Evolutionary conservation across 2,113 vertebrate genomes (phyloP), one percentile per base, ranked within the genome.

Genomic region (Cebidichthys violaceus): DNA sequence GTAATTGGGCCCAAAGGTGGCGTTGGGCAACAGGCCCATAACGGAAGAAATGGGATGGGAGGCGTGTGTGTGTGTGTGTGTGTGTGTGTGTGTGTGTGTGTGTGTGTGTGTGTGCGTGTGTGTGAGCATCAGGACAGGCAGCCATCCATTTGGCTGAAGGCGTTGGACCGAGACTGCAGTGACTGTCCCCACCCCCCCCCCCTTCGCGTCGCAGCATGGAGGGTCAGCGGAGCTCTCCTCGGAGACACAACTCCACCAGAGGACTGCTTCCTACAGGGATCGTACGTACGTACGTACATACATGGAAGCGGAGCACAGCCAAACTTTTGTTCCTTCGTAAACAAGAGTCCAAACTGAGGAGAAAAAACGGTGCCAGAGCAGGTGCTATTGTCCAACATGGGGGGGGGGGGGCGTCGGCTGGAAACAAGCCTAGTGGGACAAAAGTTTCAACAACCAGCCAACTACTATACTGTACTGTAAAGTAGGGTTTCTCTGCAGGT

Each of bases 1-100:
- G 86, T 95, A 95, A 95, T 95, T 96, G 92, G 93, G 93, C 93
- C 93, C 94, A 95, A 95, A 95, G 94, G 94, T 95, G 94, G 94
- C 81, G 75, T 82, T 94, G 94, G 95, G 94, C 94, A 94, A 41
- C 86, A 77, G 90, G 92, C 94, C 95, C 94, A 92, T 73, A 61
- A 83, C 86, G 82, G 62, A 18, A 64, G 24, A 69, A 47, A 37
- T 55, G 66, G 33, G 87, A 87, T 37, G 22, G 88, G 70, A 77
- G 66, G 78, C 29, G 60, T 45, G 71, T 41, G 47, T 35, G 75
- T 18, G 65, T 41, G 50, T 59, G 64, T 75, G 69, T 69, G 54
- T 62, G 62, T 71, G 59, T 76, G 68, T 50, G 61, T 54, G 76
- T 39, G 71, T 66, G 78, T 66, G 33, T 66, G 45, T 57, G 78